Conservation (phyloP, 2,888 invertebrate genomes). For the Camptogramma bilineatum region DNA sequence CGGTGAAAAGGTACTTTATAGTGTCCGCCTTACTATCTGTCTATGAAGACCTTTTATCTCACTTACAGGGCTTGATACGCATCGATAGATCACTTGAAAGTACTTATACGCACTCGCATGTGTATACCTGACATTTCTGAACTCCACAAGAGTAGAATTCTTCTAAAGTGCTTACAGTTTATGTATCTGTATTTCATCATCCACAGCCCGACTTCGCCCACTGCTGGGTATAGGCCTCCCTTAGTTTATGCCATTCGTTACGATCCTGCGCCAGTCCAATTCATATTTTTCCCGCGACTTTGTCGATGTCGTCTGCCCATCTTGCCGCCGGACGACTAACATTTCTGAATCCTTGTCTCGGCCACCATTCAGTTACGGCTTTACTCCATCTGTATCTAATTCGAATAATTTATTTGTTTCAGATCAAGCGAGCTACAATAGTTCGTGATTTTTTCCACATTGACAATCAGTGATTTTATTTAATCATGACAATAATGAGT, state of each 20-base stretch:
- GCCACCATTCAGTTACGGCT: too few species aligned
- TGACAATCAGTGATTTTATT: neutral
- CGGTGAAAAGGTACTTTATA: neutral
- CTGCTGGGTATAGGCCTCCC: too few species aligned
- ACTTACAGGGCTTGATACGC: neutral
- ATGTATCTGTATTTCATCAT: too few species aligned
- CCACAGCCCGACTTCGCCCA: too few species aligned
- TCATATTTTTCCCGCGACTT: too few species aligned
- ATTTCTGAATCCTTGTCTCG: too few species aligned
- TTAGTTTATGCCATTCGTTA: too few species aligned
- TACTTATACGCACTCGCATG: neutral
- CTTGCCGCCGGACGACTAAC: too few species aligned
- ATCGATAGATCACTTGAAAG: neutral
- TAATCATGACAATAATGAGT: constrained; percentile 2
- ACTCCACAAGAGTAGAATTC: too few species aligned
- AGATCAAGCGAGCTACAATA: constrained; percentile 3
- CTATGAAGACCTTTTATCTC: neutral
- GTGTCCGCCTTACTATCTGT: neutral
- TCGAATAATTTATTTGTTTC: constrained; percentile 22
- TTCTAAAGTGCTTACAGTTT: too few species aligned
- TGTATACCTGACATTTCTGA: neutral
- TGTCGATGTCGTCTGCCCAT: too few species aligned
- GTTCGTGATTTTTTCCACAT: neutral
- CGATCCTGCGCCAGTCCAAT: too few species aligned
- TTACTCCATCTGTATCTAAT: neutral